phyloP scores from a whole-genome alignment of 2,113 vertebrate genomes.

The Protomyctophum bolini region DNA sequence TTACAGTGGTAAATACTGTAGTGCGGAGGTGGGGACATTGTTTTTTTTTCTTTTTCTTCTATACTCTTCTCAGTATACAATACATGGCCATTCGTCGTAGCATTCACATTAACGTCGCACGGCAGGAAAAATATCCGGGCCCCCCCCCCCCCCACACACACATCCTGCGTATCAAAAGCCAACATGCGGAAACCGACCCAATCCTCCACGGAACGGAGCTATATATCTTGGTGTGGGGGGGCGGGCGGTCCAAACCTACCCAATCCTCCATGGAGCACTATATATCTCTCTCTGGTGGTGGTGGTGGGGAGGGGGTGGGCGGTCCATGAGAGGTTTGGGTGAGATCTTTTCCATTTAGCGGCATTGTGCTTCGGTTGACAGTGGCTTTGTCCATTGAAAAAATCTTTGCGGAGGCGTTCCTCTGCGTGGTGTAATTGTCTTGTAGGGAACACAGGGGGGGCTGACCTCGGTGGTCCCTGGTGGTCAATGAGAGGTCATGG shows the following conservation, averaged over 20 bases:
- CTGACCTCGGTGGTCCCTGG: conserved; percentile 16
- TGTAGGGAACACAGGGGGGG: conserved; percentile 7
- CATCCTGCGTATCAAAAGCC: conserved; percentile 21
- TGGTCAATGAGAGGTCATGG: conserved; percentile 27
- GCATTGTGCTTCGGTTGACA: conserved; percentile 25
- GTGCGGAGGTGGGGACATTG: conserved; percentile 21
- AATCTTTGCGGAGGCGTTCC: conserved; percentile 18
- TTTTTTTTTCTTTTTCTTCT: conserved; percentile 23
- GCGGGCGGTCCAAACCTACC: conserved; percentile 17
- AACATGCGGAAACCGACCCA: conserved; percentile 12
- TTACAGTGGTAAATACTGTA: neutral
- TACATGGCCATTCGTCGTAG: conserved; percentile 34
- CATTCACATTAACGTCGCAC: conserved; percentile 48
- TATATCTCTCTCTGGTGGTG: neutral
- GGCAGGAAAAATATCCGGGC: conserved; percentile 11
- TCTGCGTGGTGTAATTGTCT: conserved; percentile 16
- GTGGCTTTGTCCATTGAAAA: conserved; percentile 26
- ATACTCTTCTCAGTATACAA: conserved; percentile 20
- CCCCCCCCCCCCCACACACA: neutral
- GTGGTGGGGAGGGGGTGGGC: conserved; percentile 13
- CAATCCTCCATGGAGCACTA: neutral
- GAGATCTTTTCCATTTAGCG: neutral
- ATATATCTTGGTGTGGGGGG: neutral
- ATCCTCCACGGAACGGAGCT: neutral
- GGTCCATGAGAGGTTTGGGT: conserved; percentile 5